phyloP scores from a whole-genome alignment of 1,140 invertebrate species.

The Pteromalus puparum region DNA sequence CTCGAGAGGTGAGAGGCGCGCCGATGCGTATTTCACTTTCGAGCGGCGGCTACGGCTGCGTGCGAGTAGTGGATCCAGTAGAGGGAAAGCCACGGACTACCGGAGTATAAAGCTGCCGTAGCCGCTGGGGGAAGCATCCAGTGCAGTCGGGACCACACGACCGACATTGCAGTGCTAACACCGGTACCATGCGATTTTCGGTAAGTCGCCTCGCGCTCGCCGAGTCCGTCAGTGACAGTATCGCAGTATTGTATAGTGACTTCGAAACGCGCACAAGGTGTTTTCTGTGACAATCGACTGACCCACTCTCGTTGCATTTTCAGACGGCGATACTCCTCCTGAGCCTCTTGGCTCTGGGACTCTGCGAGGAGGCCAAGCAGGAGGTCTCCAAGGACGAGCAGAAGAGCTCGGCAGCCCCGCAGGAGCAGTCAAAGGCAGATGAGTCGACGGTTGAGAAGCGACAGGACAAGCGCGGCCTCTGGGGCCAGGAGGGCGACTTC shows the following conservation, averaged over 20 bases:
- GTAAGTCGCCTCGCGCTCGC: slow-evolving; percentile 60
- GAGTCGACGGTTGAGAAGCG: slow-evolving; percentile 74
- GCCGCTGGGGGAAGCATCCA: slow-evolving; percentile 69
- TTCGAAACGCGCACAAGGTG: too few relatives aligned
- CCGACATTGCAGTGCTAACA: slow-evolving; percentile 54
- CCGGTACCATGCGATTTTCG: slow-evolving; percentile 67
- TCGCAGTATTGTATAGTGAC: too few relatives aligned
- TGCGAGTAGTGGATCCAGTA: background rate
- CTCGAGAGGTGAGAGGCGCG: slow-evolving; percentile 13
- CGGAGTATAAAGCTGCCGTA: slow-evolving; percentile 68
- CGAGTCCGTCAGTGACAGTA: too few relatives aligned
- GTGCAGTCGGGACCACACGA: slow-evolving; percentile 68
- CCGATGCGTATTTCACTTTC: slow-evolving; percentile 61
- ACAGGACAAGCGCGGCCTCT: slow-evolving; percentile 81
- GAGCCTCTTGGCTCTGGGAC: slow-evolving; percentile 74
- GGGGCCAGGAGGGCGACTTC: slow-evolving; percentile 74
- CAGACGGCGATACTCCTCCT: slow-evolving; percentile 68
- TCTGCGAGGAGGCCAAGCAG: slow-evolving; percentile 73
- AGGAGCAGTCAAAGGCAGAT: slow-evolving; percentile 52
- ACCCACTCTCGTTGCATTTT: background rate
- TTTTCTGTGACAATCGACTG: too few relatives aligned
- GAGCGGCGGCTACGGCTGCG: slow-evolving; percentile 55
- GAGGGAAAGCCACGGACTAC: slow-evolving; percentile 61
- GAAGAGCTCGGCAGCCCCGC: slow-evolving; percentile 61
- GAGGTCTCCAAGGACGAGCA: slow-evolving; percentile 67